phyloP scores from a whole-genome alignment of 2,888 invertebrate species.

The Invenusta paracnida region DNA sequence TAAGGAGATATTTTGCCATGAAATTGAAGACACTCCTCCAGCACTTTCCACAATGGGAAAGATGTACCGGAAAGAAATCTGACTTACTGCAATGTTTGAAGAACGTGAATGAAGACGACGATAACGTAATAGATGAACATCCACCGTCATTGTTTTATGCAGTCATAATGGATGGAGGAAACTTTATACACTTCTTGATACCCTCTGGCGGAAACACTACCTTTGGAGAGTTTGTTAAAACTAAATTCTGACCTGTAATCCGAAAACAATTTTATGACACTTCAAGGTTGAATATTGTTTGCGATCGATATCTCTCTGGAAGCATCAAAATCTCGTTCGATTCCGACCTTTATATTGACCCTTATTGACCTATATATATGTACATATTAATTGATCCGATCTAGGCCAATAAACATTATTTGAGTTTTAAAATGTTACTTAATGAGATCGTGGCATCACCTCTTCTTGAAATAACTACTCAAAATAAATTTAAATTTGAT shows the following conservation, averaged over 20 bases:
- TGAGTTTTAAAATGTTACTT: background rate
- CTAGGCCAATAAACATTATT: background rate
- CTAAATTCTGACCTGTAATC: background rate
- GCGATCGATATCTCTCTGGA: background rate
- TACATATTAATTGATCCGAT: background rate
- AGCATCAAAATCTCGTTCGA: background rate
- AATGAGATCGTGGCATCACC: background rate
- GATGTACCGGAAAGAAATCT: slow-evolving; percentile 11
- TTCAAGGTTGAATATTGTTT: slow-evolving; percentile 21
- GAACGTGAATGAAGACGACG: too few relatives aligned
- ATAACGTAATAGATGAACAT: background rate
- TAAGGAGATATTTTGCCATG: slow-evolving; percentile 19
- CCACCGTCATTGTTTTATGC: background rate
- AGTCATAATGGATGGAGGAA: background rate
- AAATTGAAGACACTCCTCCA: slow-evolving; percentile 18
- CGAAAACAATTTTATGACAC: background rate
- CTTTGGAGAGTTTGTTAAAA: slow-evolving; percentile 1
- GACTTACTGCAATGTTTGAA: background rate
- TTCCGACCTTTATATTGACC: too few relatives aligned
- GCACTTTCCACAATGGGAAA: background rate
- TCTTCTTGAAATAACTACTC: too few relatives aligned
- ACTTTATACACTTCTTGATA: slow-evolving; percentile 18
- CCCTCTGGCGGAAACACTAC: slow-evolving; percentile 15
- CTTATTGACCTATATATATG: too few relatives aligned
- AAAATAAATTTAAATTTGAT: too few relatives aligned